Percentiles rank a stretch among this genome's conserved stretches.
Evolutionary conservation across 2,113 vertebrate genomes (phyloP).

Genomic region (Brachyistius frenatus): DNA sequence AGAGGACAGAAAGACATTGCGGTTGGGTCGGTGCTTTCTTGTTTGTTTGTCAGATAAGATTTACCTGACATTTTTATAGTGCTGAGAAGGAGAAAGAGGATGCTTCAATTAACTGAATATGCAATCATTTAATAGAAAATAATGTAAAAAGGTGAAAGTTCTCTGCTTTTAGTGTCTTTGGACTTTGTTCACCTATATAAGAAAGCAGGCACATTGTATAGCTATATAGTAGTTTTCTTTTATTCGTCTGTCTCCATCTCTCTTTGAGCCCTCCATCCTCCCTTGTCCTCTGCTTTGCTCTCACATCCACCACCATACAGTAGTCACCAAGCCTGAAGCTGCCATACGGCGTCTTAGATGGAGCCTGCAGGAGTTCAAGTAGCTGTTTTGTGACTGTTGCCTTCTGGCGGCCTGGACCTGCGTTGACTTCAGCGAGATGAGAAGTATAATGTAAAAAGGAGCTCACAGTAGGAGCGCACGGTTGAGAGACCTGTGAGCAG

Average conservation of each 20-base stretch:
- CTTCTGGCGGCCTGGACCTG: conserved; percentile 50
- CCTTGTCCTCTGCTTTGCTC: background rate
- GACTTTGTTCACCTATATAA: too few species aligned
- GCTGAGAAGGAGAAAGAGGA: background rate
- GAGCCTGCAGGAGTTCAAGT: conserved; percentile 37
- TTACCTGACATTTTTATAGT: background rate
- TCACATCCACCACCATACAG: background rate
- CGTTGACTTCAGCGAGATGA: conserved; percentile 69
- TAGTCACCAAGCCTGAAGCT: conserved; percentile 6
- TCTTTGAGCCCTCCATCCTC: background rate
- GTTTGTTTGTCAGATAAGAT: background rate
- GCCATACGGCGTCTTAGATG: conserved; percentile 37
- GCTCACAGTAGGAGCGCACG: conserved; percentile 35
- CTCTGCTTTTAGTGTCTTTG: too few species aligned
- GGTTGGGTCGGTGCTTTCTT: too few species aligned
- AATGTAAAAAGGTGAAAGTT: too few species aligned
- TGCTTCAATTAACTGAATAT: background rate
- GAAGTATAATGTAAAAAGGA: conserved; percentile 48
- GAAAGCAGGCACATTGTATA: too few species aligned
- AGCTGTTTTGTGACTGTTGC: conserved; percentile 21
- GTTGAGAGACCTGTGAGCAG: conserved; percentile 49
- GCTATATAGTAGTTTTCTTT: too few species aligned
- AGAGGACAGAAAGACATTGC: background rate
- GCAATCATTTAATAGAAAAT: too few species aligned
- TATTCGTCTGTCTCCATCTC: background rate